Conservation (phyloP, 2,888 invertebrate genomes). For the Auanema sp. region DNA sequence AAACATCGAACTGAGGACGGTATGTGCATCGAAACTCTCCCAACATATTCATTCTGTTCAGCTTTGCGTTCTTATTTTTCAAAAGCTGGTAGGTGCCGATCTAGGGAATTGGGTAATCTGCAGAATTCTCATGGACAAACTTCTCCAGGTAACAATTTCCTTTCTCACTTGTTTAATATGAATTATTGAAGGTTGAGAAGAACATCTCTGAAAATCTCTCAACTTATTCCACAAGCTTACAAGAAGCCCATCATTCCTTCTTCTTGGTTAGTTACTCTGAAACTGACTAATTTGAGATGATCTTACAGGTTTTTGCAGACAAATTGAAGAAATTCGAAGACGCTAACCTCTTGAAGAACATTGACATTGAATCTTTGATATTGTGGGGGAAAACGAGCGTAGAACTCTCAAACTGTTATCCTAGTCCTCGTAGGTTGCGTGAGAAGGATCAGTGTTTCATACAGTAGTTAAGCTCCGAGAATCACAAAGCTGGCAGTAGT, state of each 20-base stretch:
- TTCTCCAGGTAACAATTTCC: not conserved
- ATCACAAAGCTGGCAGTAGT: no score
- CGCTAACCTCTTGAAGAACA: no score
- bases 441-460: no score
- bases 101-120: slow-evolving; percentile 13
- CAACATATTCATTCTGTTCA: not conserved
- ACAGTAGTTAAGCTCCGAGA: no score
- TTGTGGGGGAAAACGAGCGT: no score
- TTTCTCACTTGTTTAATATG: not conserved
- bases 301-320: not conserved
- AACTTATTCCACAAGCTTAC: not conserved
- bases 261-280: not conserved
- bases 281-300: not conserved
- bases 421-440: no score
- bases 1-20: not conserved
- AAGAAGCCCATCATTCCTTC: not conserved
- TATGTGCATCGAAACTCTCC: not conserved
- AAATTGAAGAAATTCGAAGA: no score
- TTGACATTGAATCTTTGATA: no score
- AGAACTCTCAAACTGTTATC: no score
- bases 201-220: not conserved
- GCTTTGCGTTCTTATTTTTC: slow-evolving; percentile 4
- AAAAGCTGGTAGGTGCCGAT: not conserved
- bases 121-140: slow-evolving; percentile 12
- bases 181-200: not conserved